phyloP scores from a whole-genome alignment of 1,140 invertebrate genomes.

The Lepidostoma basale region DNA sequence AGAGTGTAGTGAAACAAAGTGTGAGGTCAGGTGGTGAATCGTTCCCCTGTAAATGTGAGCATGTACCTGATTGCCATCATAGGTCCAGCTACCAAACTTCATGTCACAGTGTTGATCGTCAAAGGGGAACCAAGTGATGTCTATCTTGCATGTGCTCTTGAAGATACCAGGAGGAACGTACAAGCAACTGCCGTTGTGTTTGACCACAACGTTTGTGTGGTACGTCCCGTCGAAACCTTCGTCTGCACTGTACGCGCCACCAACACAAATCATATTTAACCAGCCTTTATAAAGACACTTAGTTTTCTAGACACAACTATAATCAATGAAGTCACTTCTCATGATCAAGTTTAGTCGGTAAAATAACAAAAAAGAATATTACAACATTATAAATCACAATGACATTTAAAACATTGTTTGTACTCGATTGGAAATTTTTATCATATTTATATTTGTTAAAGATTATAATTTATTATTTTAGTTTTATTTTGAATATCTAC shows the following conservation, averaged over 20 bases:
- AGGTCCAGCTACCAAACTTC: constrained; percentile 96
- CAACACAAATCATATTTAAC: constrained; percentile 43
- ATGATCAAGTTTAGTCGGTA: too few species aligned
- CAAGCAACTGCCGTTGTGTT: constrained; percentile 92
- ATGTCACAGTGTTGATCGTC: constrained; percentile 97
- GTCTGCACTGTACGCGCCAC: constrained; percentile 80
- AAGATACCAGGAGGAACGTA: constrained; percentile 98
- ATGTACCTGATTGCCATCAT: constrained; percentile 88
- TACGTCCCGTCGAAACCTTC: constrained; percentile 97
- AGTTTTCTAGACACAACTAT: background rate
- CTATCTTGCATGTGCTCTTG: constrained; percentile 98
- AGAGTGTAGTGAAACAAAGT: background rate
- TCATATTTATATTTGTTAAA: too few species aligned
- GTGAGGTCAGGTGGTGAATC: constrained; percentile 2
- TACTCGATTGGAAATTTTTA: too few species aligned
- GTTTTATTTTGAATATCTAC: too few species aligned
- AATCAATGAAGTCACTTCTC: too few species aligned
- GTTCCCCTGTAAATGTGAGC: constrained; percentile 33
- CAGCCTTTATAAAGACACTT: too few species aligned
- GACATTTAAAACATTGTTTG: too few species aligned
- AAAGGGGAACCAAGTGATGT: constrained; percentile 99
- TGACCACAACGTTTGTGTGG: constrained; percentile 96
- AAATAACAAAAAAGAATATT: too few species aligned
- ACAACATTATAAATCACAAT: too few species aligned
- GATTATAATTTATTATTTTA: too few species aligned